Conservation (phyloP, 30 jellyfish, hydroid and myxozoan genomes). For the Aurelia aurita region DNA sequence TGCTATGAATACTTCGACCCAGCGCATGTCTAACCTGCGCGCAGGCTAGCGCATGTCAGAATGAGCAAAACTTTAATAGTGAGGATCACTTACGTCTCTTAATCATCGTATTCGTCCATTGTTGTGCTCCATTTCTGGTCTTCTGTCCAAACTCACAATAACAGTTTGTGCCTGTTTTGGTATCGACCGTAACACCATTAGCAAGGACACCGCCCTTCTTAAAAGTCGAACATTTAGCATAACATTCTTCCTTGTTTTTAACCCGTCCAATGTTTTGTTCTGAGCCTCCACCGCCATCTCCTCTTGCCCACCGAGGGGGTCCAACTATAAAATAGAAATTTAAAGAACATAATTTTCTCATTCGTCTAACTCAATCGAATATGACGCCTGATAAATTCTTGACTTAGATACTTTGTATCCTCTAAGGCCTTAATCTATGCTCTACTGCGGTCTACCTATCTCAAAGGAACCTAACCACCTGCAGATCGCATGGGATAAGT, state of each 20-base stretch:
- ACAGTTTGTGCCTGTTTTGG: conserved; percentile 24
- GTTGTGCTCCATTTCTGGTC: background rate
- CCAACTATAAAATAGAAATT: background rate
- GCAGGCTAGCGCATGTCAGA: no score
- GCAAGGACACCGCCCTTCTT: background rate
- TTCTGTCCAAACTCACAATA: conserved; percentile 20
- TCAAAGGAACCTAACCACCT: no score
- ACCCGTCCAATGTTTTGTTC: conserved; percentile 19
- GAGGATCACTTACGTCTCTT: conserved; percentile 13
- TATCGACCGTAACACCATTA: conserved; percentile 25
- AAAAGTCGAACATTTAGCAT: background rate
- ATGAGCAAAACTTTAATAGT: no score
- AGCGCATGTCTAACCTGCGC: no score
- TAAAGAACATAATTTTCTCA: no score
- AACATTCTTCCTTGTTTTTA: background rate
- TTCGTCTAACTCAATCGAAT: no score
- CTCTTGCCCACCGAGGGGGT: background rate
- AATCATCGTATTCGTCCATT: conserved; percentile 4
- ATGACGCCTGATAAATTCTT: no score
- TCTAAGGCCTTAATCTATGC: no score
- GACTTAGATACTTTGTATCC: no score
- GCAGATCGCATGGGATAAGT: no score
- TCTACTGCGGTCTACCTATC: no score
- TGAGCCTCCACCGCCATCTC: conserved; percentile 23
- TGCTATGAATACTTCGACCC: no score